Percentiles rank a stretch among this genome's conserved stretches.
Evolutionary conservation across 2,113 vertebrate species (phyloP).

Genomic region (Campylorhamphus procurvoides): DNA sequence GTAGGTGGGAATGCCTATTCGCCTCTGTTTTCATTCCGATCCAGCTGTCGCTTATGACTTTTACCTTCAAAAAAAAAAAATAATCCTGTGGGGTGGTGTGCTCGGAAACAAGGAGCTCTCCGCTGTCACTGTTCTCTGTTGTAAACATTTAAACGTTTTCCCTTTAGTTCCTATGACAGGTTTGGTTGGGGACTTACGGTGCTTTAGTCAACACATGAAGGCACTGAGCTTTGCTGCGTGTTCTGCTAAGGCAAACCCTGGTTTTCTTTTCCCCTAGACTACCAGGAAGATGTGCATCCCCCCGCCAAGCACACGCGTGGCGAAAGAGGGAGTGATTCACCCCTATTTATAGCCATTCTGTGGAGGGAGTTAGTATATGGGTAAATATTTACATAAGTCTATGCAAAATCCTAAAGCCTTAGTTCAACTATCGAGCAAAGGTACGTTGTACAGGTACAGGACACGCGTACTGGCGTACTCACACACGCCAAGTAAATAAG

Average conservation of each 20-base stretch:
- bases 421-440: constrained; percentile 3
- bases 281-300: not conserved
- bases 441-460: constrained; percentile 41
- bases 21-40: not conserved
- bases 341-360: constrained; percentile 36
- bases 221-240: constrained; percentile 14
- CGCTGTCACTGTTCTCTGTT: not conserved
- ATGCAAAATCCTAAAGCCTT: constrained; percentile 47
- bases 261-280: not conserved
- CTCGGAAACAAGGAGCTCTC: not conserved
- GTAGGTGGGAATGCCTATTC: constrained; percentile 75
- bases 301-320: constrained; percentile 10
- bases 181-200: constrained; percentile 24
- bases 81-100: not conserved
- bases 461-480: not conserved
- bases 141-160: constrained; percentile 38
- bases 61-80: too few relatives aligned
- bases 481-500: not conserved
- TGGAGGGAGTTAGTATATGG: constrained; percentile 40
- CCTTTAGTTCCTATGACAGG: not conserved
- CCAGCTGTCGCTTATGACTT: not conserved
- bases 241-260: constrained; percentile 56
- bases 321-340: constrained; percentile 14
- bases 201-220: constrained; percentile 70
- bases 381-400: constrained; percentile 69